phyloP scores from a whole-genome alignment of 1,140 invertebrate species.

The Hylaeus anthracinus region DNA sequence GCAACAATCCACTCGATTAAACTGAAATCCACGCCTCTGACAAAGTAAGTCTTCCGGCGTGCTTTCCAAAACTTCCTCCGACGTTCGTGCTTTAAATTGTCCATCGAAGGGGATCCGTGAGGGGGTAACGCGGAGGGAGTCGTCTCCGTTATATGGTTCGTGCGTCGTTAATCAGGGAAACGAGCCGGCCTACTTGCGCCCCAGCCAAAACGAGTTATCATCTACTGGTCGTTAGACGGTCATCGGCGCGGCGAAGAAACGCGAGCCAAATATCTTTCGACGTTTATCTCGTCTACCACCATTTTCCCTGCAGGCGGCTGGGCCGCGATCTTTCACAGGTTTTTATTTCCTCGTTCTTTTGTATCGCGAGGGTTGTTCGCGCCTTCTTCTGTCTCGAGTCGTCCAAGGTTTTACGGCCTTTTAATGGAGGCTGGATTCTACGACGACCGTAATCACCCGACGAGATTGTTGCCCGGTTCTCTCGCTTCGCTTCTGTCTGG shows the following conservation, averaged over 20 bases:
- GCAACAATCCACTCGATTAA: no score
- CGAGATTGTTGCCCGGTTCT: conserved; percentile 47
- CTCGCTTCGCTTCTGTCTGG: conserved; percentile 5
- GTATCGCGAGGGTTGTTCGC: conserved; percentile 37
- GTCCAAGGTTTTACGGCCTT: conserved; percentile 65
- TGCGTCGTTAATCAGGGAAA: conserved; percentile 36
- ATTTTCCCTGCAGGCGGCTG: background rate
- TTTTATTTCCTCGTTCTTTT: conserved; percentile 38
- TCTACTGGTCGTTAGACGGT: conserved; percentile 70
- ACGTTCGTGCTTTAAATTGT: no score
- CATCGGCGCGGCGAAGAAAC: conserved; percentile 57
- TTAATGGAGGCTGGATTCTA: conserved; percentile 70
- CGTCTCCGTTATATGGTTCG: background rate
- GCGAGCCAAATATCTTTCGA: conserved; percentile 13
- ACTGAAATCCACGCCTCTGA: no score
- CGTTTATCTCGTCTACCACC: conserved; percentile 16
- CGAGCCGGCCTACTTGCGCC: conserved; percentile 31
- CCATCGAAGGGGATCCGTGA: no score
- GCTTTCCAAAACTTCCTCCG: no score
- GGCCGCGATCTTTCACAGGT: conserved; percentile 22
- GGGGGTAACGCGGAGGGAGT: background rate
- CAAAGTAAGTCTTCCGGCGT: no score
- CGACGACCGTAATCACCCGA: conserved; percentile 54
- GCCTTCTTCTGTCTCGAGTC: conserved; percentile 13
- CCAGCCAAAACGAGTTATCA: conserved; percentile 65